phyloP scores from a whole-genome alignment of 2,797 vertebrate genomes.

The Sebastes nivosus region DNA sequence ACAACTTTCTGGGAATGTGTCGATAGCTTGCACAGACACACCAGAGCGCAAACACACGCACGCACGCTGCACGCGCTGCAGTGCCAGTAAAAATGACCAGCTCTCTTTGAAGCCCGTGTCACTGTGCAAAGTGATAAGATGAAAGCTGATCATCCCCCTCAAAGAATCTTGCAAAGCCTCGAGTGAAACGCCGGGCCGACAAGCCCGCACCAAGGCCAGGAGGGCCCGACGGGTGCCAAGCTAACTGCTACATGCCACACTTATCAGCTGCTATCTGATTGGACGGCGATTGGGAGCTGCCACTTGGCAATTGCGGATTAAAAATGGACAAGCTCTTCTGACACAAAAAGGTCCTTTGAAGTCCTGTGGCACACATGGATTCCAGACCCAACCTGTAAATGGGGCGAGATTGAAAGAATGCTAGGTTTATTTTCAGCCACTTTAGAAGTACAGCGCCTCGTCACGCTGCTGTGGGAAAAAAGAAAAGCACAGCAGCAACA shows the following conservation, averaged over 20 bases:
- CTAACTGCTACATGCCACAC: slow-evolving; percentile 70
- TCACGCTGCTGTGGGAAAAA: no score
- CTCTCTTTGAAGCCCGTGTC: slow-evolving; percentile 81
- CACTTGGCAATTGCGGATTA: slow-evolving; percentile 59
- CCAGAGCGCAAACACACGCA: slow-evolving; percentile 33
- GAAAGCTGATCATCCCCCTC: slow-evolving; percentile 67
- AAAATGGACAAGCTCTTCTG: slow-evolving; percentile 51
- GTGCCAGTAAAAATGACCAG: slow-evolving; percentile 76
- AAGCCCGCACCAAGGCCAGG: slow-evolving; percentile 40
- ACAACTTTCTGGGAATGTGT: slow-evolving; percentile 81
- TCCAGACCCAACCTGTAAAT: slow-evolving; percentile 19
- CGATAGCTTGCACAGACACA: slow-evolving; percentile 77
- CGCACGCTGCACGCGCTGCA: slow-evolving; percentile 27
- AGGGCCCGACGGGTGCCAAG: slow-evolving; percentile 50
- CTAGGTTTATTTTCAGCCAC: neutral
- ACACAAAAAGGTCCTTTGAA: slow-evolving; percentile 53
- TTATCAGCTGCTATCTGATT: slow-evolving; percentile 73
- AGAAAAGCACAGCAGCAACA: no score
- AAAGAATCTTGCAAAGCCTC: slow-evolving; percentile 46
- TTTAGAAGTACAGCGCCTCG: neutral
- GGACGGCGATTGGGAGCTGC: slow-evolving; percentile 50
- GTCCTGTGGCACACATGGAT: slow-evolving; percentile 26
- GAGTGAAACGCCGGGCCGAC: slow-evolving; percentile 34
- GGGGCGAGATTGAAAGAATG: slow-evolving; percentile 10
- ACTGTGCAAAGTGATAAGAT: slow-evolving; percentile 76